Percentiles rank a stretch among this genome's conserved stretches.
These are phyloP conservation scores for Paedocypris sp. DNA, from an alignment of 2,113 vertebrate species.

Conservation along the genomic window DNA sequence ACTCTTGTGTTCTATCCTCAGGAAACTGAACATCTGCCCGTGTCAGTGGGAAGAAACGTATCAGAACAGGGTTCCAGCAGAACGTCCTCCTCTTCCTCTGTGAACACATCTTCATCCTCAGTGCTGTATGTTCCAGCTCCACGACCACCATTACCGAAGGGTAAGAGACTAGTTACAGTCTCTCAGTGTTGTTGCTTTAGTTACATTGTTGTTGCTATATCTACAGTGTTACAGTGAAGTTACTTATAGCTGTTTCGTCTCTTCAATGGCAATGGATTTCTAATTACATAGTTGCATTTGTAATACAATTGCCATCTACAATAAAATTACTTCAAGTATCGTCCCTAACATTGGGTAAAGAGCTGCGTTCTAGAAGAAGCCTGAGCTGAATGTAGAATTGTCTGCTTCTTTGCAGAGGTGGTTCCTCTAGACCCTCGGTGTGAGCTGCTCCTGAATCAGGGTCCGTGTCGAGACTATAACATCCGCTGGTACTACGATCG, in stretches of 20 bases:
- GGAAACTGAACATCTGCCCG: neutral
- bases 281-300: too few relatives aligned
- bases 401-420: conserved; percentile 44
- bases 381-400: neutral
- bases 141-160: conserved; percentile 54
- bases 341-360: too few relatives aligned
- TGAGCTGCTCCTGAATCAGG: conserved; percentile 61
- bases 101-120: conserved; percentile 39
- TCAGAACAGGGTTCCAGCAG: neutral
- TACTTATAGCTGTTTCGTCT: too few relatives aligned
- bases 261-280: too few relatives aligned
- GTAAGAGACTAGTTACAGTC: conserved; percentile 32
- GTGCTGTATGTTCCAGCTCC: conserved; percentile 29
- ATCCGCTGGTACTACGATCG: conserved; percentile 75
- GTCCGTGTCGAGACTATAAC: conserved; percentile 65
- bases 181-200: too few relatives aligned
- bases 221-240: too few relatives aligned
- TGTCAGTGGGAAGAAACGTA: neutral
- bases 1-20: neutral
- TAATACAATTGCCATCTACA: too few relatives aligned
- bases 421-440: conserved; percentile 48
- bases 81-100: conserved; percentile 34
- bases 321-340: too few relatives aligned
- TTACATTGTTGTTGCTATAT: too few relatives aligned
- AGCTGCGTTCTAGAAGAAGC: too few relatives aligned